Percentiles rank a stretch among this genome's conserved stretches.
These are phyloP conservation scores for Acanthosepion lycidas DNA, from an alignment of 2,888 invertebrate species.

Conservation along the genomic window DNA sequence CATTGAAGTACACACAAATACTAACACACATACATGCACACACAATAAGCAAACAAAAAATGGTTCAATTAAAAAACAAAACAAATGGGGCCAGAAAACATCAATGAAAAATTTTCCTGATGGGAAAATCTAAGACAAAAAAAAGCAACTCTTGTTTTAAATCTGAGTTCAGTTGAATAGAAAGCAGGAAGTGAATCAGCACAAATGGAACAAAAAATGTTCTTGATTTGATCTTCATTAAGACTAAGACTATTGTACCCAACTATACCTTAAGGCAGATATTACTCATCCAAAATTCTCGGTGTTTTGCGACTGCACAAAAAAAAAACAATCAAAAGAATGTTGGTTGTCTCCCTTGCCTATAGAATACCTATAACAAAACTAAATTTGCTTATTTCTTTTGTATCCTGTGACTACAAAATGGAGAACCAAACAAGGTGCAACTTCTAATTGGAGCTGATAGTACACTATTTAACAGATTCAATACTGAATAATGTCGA, in stretches of 20 bases:
- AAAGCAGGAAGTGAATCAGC: conserved; percentile 15
- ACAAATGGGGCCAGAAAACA: neutral
- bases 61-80: neutral
- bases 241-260: neutral
- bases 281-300: neutral
- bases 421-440: no score
- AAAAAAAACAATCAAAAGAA: neutral
- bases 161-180: neutral
- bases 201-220: neutral
- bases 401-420: no score
- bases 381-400: neutral
- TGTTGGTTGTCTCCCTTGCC: conserved; percentile 10
- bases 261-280: neutral
- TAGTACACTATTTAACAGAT: no score
- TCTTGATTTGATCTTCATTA: conserved; percentile 3
- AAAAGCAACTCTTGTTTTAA: neutral
- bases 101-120: neutral
- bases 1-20: no score
- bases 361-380: no score
- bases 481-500: no score
- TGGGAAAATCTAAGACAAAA: neutral
- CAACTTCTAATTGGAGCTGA: no score
- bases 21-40: no score
- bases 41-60: neutral
- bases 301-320: neutral